These are phyloP conservation scores for Hypotaenidia philippensis DNA, from an alignment of 2,797 vertebrate genomes.

Conservation along the genomic window DNA sequence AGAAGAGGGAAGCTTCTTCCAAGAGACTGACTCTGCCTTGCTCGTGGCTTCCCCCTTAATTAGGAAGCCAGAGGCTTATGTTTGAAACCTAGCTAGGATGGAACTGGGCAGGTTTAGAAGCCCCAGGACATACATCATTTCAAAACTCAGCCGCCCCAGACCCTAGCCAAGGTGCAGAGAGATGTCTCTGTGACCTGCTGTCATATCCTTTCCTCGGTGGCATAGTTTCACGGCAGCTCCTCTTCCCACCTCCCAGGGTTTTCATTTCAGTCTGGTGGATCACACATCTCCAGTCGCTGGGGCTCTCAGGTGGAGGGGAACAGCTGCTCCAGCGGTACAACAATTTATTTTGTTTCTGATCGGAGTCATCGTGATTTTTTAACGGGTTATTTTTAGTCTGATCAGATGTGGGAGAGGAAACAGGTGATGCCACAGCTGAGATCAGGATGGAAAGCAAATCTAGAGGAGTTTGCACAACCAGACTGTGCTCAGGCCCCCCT, in stretches of 20 bases:
- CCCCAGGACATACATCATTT: background rate
- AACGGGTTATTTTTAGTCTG: conserved; percentile 35
- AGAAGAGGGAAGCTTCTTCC: background rate
- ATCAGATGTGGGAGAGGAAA: conserved; percentile 24
- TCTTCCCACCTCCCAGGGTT: background rate
- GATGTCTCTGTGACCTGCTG: background rate
- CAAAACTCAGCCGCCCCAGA: background rate
- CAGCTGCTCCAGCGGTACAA: background rate
- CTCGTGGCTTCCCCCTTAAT: background rate
- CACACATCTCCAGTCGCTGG: background rate
- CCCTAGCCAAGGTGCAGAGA: background rate
- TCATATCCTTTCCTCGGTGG: background rate
- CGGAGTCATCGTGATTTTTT: background rate
- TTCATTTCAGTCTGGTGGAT: background rate
- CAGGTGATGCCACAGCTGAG: background rate
- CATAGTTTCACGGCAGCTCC: background rate
- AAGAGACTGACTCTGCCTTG: background rate
- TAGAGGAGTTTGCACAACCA: background rate
- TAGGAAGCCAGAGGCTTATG: background rate
- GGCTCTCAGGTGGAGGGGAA: background rate
- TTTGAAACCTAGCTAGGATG: background rate
- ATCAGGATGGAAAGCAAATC: conserved; percentile 20
- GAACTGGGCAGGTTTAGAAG: background rate
- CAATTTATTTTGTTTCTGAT: background rate
- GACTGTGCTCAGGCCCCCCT: background rate